Evolutionary conservation across 2,888 invertebrate species (phyloP), one percentile per base, ranked within the genome.

Genomic region (Rhagophthalmus giganteus): DNA sequence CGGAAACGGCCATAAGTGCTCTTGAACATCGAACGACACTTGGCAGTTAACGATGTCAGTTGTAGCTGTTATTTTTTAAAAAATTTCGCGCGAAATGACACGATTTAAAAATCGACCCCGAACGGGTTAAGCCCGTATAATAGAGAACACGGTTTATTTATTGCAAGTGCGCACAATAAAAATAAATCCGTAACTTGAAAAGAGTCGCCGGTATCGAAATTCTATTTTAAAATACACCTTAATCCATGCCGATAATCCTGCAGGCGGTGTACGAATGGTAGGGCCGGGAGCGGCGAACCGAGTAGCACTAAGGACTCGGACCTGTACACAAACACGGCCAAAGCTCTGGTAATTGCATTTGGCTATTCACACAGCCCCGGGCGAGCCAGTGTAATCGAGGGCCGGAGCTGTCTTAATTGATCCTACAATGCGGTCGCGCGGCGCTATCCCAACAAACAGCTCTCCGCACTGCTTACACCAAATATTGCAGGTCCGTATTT

Each of bases 321-420:
- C 61, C 63, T 61, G 55, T 62, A 61, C 59, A 63, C 64, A 66
- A 68, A 68, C 66, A 66, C 59, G 52, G 58, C 59, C 65, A 65
- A 66, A 66, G 65, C 66, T 63, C 59, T 61, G 50, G 67, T 69
- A 69, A 69, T 69, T 69, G 67, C 67, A 62, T 69, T 69, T 64
- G 66, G 66, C 65, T 67, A 69, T 69, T 68, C 67, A 64, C 67
- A 66, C 65, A 66, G 59, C 61, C 66, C 58, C 55, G 58, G 64
- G 63, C 58, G 60, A 60, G 54, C 58, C 61, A 57, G 62, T 60
- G 39, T 53, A 67, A 66, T 65, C 63, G 66, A 63, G 66, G 65
- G 60, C 62, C 57, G 63, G 61, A 64, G 66, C 65, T 64, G 66
- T 66, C 68, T 68, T 68, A 68, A 68, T 68, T 68, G 68, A 68